These are phyloP conservation scores for Drosophila teissieri DNA, from an alignment of 1,140 invertebrate species.

Conservation along the genomic window DNA sequence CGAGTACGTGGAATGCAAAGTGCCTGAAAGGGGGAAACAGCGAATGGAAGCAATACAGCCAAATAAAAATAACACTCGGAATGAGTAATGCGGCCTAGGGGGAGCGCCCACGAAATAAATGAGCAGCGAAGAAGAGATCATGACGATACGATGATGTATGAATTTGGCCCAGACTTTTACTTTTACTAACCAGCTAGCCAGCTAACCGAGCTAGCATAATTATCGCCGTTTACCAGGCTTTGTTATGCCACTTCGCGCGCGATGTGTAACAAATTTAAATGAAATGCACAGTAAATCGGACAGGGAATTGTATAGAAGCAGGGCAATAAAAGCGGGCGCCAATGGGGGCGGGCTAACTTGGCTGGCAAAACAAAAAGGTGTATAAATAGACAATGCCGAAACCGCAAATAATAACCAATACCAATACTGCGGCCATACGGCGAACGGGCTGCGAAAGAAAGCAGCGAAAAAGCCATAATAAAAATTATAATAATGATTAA, in stretches of 20 bases:
- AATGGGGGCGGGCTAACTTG: conserved; percentile 30
- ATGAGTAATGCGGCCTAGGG: conserved; percentile 39
- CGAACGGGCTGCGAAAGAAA: conserved; percentile 56
- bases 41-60: conserved; percentile 33
- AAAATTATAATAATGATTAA: conserved; percentile 79
- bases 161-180: conserved; percentile 62
- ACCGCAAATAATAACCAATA: conserved; percentile 48
- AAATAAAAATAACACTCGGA: conserved; percentile 23
- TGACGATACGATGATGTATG: conserved; percentile 52
- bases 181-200: conserved; percentile 36
- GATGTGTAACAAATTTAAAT: conserved; percentile 53
- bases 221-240: conserved; percentile 55
- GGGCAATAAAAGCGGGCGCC: conserved; percentile 42
- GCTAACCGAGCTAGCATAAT: conserved; percentile 39
- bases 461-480: conserved; percentile 69
- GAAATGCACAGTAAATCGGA: conserved; percentile 60
- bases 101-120: conserved; percentile 39
- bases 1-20: conserved; percentile 45
- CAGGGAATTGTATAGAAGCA: conserved; percentile 39
- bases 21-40: conserved; percentile 29
- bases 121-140: conserved; percentile 29
- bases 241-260: conserved; percentile 22
- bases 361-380: conserved; percentile 30
- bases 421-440: conserved; percentile 31
- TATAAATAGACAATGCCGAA: conserved; percentile 71